A percentile compares a stretch with the other conserved stretches of the same genome.
phyloP scores from a whole-genome alignment of 2,113 vertebrate species.

The Notechis scutatus region DNA sequence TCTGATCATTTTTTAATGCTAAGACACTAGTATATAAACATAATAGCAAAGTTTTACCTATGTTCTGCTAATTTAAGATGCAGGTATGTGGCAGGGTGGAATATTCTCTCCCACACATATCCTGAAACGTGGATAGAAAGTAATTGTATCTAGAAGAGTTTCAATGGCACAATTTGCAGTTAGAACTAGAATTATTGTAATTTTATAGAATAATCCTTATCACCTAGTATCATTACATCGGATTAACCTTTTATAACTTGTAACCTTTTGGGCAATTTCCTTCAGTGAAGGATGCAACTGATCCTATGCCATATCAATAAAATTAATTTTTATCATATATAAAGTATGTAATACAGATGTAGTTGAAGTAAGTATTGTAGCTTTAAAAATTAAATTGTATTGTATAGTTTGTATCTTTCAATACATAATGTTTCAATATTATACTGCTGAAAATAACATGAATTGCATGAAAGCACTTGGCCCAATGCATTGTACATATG shows the following conservation, averaged over 20 bases:
- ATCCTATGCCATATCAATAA: background rate
- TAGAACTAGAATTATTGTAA: background rate
- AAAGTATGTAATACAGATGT: background rate
- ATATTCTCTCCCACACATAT: background rate
- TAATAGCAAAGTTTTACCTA: background rate
- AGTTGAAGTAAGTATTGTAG: background rate
- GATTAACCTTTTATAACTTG: background rate
- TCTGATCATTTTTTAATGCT: background rate
- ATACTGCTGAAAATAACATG: background rate
- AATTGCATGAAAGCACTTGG: constrained; percentile 23
- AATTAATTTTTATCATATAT: background rate
- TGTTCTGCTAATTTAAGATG: background rate
- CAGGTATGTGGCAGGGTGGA: background rate
- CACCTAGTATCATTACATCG: background rate
- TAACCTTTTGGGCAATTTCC: background rate
- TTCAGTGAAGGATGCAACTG: background rate
- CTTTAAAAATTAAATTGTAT: background rate
- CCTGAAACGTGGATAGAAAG: background rate
- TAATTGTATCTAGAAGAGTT: background rate
- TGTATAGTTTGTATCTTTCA: background rate
- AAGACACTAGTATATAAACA: background rate
- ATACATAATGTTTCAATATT: background rate
- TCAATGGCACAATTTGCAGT: background rate
- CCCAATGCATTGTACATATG: background rate
- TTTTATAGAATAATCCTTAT: background rate